Evolutionary conservation across 1,140 invertebrate species (phyloP).

Genomic region (Drosophila equinoxialis): DNA sequence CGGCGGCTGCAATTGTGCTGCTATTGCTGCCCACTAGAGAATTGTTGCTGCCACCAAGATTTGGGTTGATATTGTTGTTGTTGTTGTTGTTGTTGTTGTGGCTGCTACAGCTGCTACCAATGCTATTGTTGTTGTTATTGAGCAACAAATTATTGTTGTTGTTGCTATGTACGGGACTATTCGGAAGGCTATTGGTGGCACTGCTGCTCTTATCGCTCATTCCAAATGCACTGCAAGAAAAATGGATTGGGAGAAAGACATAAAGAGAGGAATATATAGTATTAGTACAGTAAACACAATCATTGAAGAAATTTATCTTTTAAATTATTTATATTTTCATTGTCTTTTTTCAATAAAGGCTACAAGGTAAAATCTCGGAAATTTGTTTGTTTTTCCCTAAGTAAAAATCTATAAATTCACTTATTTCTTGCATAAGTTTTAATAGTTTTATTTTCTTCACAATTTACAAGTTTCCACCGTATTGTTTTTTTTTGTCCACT

Average conservation of each 20-base stretch:
- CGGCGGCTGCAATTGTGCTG: constrained; percentile 7
- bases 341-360: too few relatives aligned
- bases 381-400: too few relatives aligned
- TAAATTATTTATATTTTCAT: too few relatives aligned
- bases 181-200: constrained; percentile 75
- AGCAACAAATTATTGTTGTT: constrained; percentile 78
- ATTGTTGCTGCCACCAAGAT: constrained; percentile 55
- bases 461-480: neutral
- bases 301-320: neutral
- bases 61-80: constrained; percentile 40
- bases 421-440: too few relatives aligned
- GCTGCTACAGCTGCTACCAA: constrained; percentile 14
- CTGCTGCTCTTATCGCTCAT: constrained; percentile 84
- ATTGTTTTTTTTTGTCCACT: too few relatives aligned
- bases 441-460: too few relatives aligned
- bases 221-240: constrained; percentile 85
- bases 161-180: constrained; percentile 79
- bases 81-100: constrained; percentile 24
- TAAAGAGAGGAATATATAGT: neutral
- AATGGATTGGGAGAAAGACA: neutral
- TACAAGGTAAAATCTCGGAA: too few relatives aligned
- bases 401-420: too few relatives aligned
- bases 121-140: constrained; percentile 61
- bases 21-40: constrained; percentile 44
- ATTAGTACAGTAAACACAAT: constrained; percentile 23